Base-by-base conservation (phyloP, 2,797 vertebrate genomes). In the Somateria mollissima region DNA sequence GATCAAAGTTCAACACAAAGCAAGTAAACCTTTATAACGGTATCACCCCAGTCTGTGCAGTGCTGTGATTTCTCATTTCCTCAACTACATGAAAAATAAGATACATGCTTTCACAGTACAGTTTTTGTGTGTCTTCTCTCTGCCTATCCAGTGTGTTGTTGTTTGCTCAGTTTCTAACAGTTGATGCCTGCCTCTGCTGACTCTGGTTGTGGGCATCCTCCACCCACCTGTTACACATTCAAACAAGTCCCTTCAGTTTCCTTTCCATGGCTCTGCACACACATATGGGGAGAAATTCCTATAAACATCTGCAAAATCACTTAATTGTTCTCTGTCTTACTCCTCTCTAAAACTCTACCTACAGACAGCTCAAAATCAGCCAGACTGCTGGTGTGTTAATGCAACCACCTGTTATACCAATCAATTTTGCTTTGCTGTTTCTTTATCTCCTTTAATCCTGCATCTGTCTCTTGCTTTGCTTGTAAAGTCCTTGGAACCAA, bases 321-420 rank as follows among this genome's bases (percentile, higher is more conserved):
- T 79, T 82, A 10, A 67, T 20, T 87, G 30, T 67, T 11, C 20
- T 94, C 69, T 81, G 19, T 73, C 56, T 71, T 81, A 58, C 7
- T 81, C n/a, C 66, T 79, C 28, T 90, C 71, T 91, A 57, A 85
- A 95, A 83, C 20, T 86, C 47, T 70, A 25, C 19, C n/a, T 71
- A 30, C 1, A 2, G 88, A 56, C 21, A 91, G 47, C 66, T 79
- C 24, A 17, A 80, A 87, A 86, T 76, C 83, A 89, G 71, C 27
- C 87, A 88, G 41, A 39, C 27, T 95, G 80, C 64, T 93, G 67
- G 17, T 87, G n/a, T 90, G 56, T 81, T 90, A 91, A 84, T 84
- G 43, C 88, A 95, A 93, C 90, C 94, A 95, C 96, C 92, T 96
- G 96, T 96, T 95, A 94, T 54, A 93, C 36, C 47, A 37, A 32